Base-by-base conservation (phyloP, 2,888 invertebrate genomes). In the Eristalis intricaria region DNA sequence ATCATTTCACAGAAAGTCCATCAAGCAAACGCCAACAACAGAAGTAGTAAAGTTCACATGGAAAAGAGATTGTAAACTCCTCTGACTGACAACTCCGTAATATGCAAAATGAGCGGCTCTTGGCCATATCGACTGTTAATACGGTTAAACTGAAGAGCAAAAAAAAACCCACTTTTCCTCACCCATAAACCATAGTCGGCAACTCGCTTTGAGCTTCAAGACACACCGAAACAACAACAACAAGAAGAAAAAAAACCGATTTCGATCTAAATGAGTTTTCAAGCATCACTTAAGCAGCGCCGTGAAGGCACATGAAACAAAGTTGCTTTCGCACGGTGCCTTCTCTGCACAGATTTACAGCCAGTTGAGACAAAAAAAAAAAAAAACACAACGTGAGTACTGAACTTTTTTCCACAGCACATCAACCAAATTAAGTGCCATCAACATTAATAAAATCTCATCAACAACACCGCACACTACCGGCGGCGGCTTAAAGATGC, bases 361-460 rank as follows among this genome's bases (percentile, higher is more conserved):
- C 43, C 15, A 22, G 19, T 64, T 40, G 1, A 61, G 60, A 5
- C 64, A 26, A 64, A 64, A 32, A 10, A 8, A 29, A 29, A 4
- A 32, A 32, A 32, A 65, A 35, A n/a, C n/a, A 8, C 10, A n/a
- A 35, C n/a, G 29, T 15, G 56, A 35, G 43, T 56, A 26, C 58
- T 75, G 58, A 65, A 65, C 60, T 60, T 60, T 65, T 81, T 73
- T 75, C 15, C 68, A n/a, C 69, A 70, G 38, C 63, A 50, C 74
- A 75, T 81, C 69, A 50, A 32, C 65, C 68, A 82, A 70, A 71
- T 82, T 82, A 82, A 82, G 82, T 76, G 82, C 82, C 76, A 71
- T 76, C 82, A 82, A 76, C 74, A 66, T 76, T 82, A 76, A 70
- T 82, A 82, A 82, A 76, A 76, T 66, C 82, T 71, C 82, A 66